These are phyloP conservation scores for Dasyornis broadbenti DNA, from an alignment of 2,113 vertebrate species.

Conservation along the genomic window DNA sequence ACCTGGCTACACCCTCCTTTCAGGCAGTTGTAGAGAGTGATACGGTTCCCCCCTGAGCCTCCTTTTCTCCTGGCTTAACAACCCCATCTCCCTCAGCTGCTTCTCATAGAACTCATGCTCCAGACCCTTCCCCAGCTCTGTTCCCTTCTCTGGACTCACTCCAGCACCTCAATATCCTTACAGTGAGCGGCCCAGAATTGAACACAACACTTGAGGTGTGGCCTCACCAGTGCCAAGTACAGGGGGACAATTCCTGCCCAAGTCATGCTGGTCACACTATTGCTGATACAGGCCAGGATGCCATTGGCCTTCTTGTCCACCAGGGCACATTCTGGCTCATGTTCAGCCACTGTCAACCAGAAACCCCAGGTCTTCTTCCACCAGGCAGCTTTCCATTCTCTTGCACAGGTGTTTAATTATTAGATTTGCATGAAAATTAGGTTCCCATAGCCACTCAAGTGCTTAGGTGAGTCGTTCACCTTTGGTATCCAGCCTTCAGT, in stretches of 20 bases:
- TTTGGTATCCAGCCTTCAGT: background rate
- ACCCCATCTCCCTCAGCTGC: background rate
- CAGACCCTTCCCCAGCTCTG: background rate
- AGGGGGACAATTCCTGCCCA: background rate
- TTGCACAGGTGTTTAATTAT: background rate
- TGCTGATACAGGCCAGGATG: background rate
- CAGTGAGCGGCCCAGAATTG: background rate
- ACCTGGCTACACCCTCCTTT: background rate
- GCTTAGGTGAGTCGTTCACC: background rate
- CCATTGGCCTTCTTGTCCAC: background rate
- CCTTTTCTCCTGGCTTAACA: background rate
- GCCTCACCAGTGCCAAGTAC: background rate
- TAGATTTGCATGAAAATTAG: background rate
- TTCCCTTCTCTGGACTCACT: accelerated
- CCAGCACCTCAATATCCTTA: background rate
- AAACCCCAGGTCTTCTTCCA: background rate
- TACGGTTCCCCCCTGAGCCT: too few relatives aligned
- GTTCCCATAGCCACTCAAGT: background rate
- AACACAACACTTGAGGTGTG: accelerated
- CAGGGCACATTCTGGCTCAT: background rate
- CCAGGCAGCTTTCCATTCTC: background rate
- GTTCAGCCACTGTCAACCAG: background rate
- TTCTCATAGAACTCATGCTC: background rate
- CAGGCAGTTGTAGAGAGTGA: background rate
- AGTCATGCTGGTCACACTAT: background rate